Evolutionary conservation across 2,888 invertebrate species (phyloP), one percentile per base, ranked within the genome.

Genomic region (Meandrusa payeni): DNA sequence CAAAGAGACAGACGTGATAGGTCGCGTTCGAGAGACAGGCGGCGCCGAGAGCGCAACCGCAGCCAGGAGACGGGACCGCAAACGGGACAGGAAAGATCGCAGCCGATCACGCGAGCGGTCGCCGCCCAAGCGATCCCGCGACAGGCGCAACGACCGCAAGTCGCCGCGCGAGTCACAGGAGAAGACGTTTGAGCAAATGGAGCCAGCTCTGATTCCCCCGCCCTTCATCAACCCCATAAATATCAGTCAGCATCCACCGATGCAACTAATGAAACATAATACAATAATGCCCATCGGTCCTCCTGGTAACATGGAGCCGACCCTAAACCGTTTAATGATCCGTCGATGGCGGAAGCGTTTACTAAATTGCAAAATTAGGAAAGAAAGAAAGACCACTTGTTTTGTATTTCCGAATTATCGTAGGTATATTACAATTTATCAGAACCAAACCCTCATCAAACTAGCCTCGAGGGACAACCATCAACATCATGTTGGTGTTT

Each of bases 341-440:
- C 76, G 1, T 38, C 69, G 5, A 68, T 82, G 41, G 54, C 64
- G 0, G 85, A 83, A 1, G 59, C 85, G 2, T 71, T 76, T 41
- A 78, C 51, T 39, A 82, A 83, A 44, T 59, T 88, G 20, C 80
- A 86, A 46, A 88, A 46, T 54, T 88, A 10, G 90, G 90, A 23
- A 89, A 90, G 41, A 89, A 91, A 33, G 83, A 91, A 2, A 91
- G 91, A 57, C 89, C 91, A 0, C 2, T 41, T 53, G 2, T 60
- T 70, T 19, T 69, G 82, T 6, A 85, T 82, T 47, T 82, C 77
- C 0, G 69, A 65, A 5, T 60, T 59, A 3, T 69, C 59, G 40
- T 60, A 57, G 26, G 77, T 79, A 41, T 77, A 81, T 53, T 94
- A 95, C 93, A 95, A 64, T 96, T 97, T 65, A 91, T 90, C 0